Percentiles rank a stretch among this genome's conserved stretches.
These are phyloP conservation scores for Anastatus disparis DNA, from an alignment of 1,140 invertebrate genomes.

Conservation along the genomic window DNA sequence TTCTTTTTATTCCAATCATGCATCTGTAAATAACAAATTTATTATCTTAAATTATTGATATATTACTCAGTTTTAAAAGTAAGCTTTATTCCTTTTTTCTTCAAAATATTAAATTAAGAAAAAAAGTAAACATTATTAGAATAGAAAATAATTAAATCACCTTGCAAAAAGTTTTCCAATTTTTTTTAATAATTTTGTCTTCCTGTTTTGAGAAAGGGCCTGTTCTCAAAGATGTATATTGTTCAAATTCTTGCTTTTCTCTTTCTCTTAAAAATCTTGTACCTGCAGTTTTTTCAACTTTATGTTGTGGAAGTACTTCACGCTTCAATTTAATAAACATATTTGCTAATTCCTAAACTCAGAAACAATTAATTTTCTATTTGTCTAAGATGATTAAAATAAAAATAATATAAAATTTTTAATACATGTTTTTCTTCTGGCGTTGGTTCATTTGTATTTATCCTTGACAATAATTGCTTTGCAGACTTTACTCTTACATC, in stretches of 20 bases:
- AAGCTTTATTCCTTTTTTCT: no score
- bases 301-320: constrained; percentile 49
- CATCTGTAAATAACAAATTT: constrained; percentile 41
- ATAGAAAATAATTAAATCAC: constrained; percentile 33
- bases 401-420: no score
- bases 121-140: background rate
- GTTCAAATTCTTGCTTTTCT: constrained; percentile 46
- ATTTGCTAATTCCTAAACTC: constrained; percentile 31
- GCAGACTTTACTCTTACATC: no score
- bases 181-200: constrained; percentile 48
- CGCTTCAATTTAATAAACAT: constrained; percentile 44
- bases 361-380: no score
- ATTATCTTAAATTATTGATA: background rate
- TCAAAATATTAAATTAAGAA: no score
- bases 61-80: no score
- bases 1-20: constrained; percentile 48
- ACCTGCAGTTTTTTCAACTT: constrained; percentile 50
- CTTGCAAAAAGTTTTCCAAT: constrained; percentile 58
- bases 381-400: no score
- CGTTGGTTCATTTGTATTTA: background rate
- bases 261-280: constrained; percentile 33
- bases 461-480: background rate
- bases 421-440: no score
- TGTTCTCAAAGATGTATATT: constrained; percentile 39
- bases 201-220: constrained; percentile 47